A percentile compares a stretch with the other conserved stretches of the same genome.
phyloP scores from a whole-genome alignment of 1,140 invertebrate species.

The Drosophila nigrodunni region DNA sequence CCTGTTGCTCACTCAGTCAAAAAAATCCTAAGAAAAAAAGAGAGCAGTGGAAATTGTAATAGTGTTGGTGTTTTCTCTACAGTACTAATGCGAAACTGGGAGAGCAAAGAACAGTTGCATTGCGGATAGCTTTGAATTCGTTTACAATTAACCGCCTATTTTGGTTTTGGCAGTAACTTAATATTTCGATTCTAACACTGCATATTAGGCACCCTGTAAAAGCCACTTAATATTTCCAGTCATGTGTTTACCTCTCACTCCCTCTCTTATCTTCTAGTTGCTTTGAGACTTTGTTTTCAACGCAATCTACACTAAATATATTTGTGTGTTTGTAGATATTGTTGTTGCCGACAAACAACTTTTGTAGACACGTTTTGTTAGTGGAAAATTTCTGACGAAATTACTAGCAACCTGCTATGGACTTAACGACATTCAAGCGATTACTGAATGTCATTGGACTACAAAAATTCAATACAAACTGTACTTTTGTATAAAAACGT shows the following conservation, averaged over 20 bases:
- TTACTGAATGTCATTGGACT: not conserved
- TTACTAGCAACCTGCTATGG: not conserved
- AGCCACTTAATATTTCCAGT: not conserved
- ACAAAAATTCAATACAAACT: not conserved
- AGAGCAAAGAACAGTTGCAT: not conserved
- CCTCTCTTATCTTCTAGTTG: constrained; percentile 9
- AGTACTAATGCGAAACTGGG: not conserved
- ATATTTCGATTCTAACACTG: not conserved
- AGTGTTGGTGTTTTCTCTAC: not conserved
- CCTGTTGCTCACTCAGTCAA: not conserved
- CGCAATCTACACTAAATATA: not conserved
- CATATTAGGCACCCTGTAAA: constrained; percentile 11
- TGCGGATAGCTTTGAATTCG: too few relatives aligned
- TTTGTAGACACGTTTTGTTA: not conserved
- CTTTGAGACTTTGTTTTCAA: not conserved
- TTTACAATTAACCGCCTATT: too few relatives aligned
- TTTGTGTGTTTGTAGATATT: not conserved
- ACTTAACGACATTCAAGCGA: not conserved
- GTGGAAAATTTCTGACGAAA: constrained; percentile 25
- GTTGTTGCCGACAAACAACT: constrained; percentile 10
- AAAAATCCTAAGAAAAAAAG: not conserved
- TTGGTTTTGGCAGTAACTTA: not conserved
- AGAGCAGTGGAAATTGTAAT: not conserved
- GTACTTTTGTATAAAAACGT: not conserved
- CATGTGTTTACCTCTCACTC: not conserved